A percentile compares a stretch with the other conserved stretches of the same genome.
Evolutionary conservation across 2,797 vertebrate genomes (phyloP).

Genomic region (Sparus aurata): DNA sequence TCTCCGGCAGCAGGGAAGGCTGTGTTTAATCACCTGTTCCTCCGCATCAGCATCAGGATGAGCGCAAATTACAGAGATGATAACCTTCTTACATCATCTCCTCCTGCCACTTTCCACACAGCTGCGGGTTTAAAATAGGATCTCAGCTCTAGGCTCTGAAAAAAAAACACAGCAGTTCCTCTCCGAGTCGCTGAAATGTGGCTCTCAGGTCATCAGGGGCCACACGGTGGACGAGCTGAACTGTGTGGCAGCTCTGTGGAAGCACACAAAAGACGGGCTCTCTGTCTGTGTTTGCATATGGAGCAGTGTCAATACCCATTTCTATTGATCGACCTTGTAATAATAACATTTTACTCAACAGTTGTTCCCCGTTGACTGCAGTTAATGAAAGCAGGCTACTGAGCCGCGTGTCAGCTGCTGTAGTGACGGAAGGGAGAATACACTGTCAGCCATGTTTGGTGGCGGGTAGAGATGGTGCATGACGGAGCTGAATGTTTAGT

Average conservation of each 20-base stretch:
- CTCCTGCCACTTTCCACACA: constrained; percentile 9
- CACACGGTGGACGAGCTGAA: constrained; percentile 12
- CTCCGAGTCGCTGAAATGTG: neutral
- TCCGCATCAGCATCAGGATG: constrained; percentile 4
- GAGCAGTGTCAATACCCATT: constrained; percentile 44
- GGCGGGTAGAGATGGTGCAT: neutral
- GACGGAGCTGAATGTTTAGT: neutral
- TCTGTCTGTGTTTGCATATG: constrained; percentile 33
- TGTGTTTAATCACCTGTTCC: constrained; percentile 13
- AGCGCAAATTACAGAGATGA: constrained; percentile 27
- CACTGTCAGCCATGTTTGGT: neutral
- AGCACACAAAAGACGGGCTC: constrained; percentile 17
- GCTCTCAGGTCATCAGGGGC: constrained; percentile 11
- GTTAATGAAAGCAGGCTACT: constrained; percentile 25
- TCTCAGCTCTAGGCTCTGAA: neutral
- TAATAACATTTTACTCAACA: constrained; percentile 23
- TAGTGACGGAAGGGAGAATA: constrained; percentile 7
- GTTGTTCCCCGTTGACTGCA: constrained; percentile 14
- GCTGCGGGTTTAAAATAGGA: constrained; percentile 30
- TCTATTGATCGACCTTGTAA: constrained; percentile 26
- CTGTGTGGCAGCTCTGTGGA: constrained; percentile 31
- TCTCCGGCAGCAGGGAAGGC: neutral
- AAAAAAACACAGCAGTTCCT: constrained; percentile 14
- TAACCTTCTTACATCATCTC: constrained; percentile 43
- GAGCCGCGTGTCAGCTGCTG: constrained; percentile 34